phyloP scores from a whole-genome alignment of 1,140 invertebrate species.

The Episyrphus balteatus region DNA sequence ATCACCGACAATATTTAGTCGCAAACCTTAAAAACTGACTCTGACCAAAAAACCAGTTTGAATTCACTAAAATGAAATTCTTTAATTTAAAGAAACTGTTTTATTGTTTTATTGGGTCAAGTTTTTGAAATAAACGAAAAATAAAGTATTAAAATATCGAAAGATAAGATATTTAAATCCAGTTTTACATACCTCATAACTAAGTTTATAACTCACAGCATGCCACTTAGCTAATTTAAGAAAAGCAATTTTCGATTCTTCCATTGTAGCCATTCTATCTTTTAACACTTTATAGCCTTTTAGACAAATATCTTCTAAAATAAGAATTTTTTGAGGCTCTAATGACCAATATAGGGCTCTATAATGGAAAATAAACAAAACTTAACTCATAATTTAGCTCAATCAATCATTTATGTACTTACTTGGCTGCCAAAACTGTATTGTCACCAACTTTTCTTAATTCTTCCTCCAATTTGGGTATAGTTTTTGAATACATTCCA shows the following conservation, averaged over 20 bases:
- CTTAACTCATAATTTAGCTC: too few species aligned
- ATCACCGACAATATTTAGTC: too few species aligned
- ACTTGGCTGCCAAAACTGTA: slow-evolving; percentile 1
- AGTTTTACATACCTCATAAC: background rate
- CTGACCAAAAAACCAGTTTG: too few species aligned
- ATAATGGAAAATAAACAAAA: too few species aligned
- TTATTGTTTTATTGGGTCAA: too few species aligned
- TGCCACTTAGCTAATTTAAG: slow-evolving; percentile 1
- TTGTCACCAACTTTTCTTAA: background rate
- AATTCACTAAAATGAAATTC: too few species aligned
- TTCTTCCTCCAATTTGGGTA: slow-evolving; percentile 1
- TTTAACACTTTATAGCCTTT: background rate
- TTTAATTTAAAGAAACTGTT: too few species aligned
- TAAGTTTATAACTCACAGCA: background rate
- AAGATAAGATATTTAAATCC: background rate
- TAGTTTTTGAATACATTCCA: slow-evolving; percentile 2
- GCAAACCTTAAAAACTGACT: too few species aligned
- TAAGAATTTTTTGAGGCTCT: background rate
- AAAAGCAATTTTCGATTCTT: background rate
- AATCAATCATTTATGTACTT: background rate
- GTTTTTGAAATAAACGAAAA: too few species aligned
- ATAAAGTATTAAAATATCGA: too few species aligned
- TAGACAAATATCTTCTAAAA: background rate
- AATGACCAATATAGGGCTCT: too few species aligned
- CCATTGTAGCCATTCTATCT: background rate